Base-by-base conservation (phyloP, 2,888 invertebrate genomes). In the Euzophera pinguis region DNA sequence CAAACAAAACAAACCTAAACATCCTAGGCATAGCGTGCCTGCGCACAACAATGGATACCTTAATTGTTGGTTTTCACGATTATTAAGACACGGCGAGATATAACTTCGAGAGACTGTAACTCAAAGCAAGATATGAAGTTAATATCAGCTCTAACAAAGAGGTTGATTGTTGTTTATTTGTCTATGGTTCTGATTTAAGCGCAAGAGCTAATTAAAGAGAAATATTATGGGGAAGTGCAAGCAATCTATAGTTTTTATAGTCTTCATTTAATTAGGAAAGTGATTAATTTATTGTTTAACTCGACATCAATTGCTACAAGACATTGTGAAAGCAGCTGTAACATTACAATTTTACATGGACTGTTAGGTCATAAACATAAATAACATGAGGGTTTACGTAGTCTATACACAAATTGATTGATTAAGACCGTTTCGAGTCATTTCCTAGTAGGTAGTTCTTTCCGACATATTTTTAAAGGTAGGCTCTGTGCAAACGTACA, bases 41-140 rank as follows among this genome's bases (percentile, higher is more conserved):
- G 10, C 7, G 39, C 16, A 39, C 1, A 16, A 39, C 39, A 39
- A 39, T 39, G 4, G 16, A 13, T 14, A 13, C 32, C 10, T 67
- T 78, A 78, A 77, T 80, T 64, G 68, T 63, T 56, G 67, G 72
- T 67, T 69, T 67, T 71, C 64, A 62, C 57, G 56, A 69, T 73
- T 73, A 73, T 73, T 71, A 74, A 64, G 66, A 59, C 52, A 52
- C 48, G 48, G 51, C 42, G 48, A 55, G 53, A 50, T 53, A 54
- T 55, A 56, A 53, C 55, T 39, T 47, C 53, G 17, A 39, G 32
- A 50, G 14, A 27, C 13, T 14, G 8, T 49, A 39, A 32, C 16
- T 48, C 48, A 38, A 14, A 14, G 13, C 32, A 39, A 50, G 39
- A 41, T 41, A 41, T 41, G n/a, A 41, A 51, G 34, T 50, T 42